Conservation (phyloP, 1,140 invertebrate genomes). For the Micrasema minimum region DNA sequence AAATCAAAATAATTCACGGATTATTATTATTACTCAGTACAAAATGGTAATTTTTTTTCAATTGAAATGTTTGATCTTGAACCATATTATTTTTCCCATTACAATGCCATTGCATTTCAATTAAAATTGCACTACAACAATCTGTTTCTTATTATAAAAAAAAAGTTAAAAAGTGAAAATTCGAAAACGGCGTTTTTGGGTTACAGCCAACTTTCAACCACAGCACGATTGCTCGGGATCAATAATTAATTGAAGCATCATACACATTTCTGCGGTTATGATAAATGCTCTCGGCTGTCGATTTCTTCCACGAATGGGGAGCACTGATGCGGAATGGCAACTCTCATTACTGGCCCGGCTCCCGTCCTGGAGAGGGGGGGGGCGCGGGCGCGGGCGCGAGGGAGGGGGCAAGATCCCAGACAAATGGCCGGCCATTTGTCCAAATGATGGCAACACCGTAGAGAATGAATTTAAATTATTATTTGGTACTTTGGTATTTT, state of each 20-base stretch:
- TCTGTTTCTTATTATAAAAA: too few species aligned
- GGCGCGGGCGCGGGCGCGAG: background rate
- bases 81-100: too few species aligned
- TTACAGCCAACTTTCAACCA: background rate
- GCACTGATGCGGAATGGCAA: conserved; percentile 51
- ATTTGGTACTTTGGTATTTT: conserved; percentile 61
- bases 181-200: too few species aligned
- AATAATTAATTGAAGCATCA: conserved; percentile 29
- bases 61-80: too few species aligned
- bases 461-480: conserved; percentile 71
- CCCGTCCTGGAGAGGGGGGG: conserved; percentile 12
- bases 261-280: conserved; percentile 38
- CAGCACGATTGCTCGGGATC: background rate
- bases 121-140: too few species aligned
- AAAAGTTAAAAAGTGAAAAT: too few species aligned
- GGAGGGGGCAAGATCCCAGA: conserved; percentile 57
- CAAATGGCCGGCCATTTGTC: conserved; percentile 69
- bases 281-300: conserved; percentile 44
- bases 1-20: too few species aligned
- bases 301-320: conserved; percentile 53
- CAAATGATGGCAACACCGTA: conserved; percentile 69
- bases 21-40: too few species aligned
- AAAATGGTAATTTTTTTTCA: too few species aligned
- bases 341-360: conserved; percentile 50
- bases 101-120: too few species aligned